These are phyloP conservation scores for Eudemis profundana DNA, from an alignment of 2,888 invertebrate genomes.

Conservation along the genomic window DNA sequence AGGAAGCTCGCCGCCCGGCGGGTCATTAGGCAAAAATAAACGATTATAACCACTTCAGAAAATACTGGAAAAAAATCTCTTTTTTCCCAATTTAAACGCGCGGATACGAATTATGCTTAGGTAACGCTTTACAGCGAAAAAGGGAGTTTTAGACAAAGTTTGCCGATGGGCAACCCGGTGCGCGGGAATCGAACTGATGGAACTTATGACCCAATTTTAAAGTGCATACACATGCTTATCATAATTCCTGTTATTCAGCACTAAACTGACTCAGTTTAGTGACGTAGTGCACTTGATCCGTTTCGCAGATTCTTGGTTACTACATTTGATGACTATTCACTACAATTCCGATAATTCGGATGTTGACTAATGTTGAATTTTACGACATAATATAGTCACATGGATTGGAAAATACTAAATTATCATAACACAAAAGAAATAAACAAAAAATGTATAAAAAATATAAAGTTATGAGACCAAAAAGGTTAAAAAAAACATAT, in stretches of 20 bases:
- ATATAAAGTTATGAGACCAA: too few relatives aligned
- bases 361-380: too few relatives aligned
- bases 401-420: too few relatives aligned
- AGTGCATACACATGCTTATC: slow-evolving; percentile 16
- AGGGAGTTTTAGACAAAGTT: slow-evolving; percentile 34
- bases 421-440: too few relatives aligned
- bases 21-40: slow-evolving; percentile 76
- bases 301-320: slow-evolving; percentile 8
- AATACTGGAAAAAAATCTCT: slow-evolving; percentile 56
- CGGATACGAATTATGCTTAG: slow-evolving; percentile 35
- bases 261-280: slow-evolving; percentile 5
- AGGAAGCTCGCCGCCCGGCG: slow-evolving; percentile 57
- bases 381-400: too few relatives aligned
- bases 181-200: slow-evolving; percentile 27
- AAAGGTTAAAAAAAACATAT: too few relatives aligned
- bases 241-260: slow-evolving; percentile 15
- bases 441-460: too few relatives aligned
- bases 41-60: slow-evolving; percentile 64
- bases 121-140: slow-evolving; percentile 27
- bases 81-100: slow-evolving; percentile 52
- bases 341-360: too few relatives aligned
- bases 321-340: too few relatives aligned
- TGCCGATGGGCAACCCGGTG: slow-evolving; percentile 25
- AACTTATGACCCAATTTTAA: slow-evolving; percentile 39
- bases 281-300: slow-evolving; percentile 14